Percentiles rank a stretch among this genome's conserved stretches.
These are phyloP conservation scores for Hylyphantes graminicola DNA, from an alignment of 1,140 invertebrate genomes.

Conservation along the genomic window DNA sequence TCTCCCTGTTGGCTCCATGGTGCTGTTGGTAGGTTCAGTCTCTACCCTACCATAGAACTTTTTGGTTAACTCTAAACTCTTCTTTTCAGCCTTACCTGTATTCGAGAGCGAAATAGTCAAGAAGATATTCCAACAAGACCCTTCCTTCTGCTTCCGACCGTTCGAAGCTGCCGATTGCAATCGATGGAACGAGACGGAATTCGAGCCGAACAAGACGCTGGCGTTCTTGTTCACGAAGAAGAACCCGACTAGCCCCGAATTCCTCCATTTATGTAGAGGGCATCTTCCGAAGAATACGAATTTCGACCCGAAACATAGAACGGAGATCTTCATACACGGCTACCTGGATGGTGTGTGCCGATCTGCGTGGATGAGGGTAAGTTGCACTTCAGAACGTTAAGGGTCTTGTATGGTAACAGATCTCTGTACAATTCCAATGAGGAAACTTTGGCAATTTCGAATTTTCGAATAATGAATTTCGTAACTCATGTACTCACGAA, in stretches of 20 bases:
- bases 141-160: constrained; percentile 40
- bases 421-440: too few species aligned
- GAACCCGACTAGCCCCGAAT: constrained; percentile 39
- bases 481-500: too few species aligned
- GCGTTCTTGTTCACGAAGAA: constrained; percentile 23
- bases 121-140: constrained; percentile 44
- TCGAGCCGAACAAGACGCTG: background rate
- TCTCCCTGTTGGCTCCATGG: too few species aligned
- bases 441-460: too few species aligned
- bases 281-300: constrained; percentile 10
- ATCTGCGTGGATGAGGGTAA: constrained; percentile 57
- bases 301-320: constrained; percentile 13
- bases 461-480: too few species aligned
- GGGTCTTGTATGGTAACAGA: too few species aligned
- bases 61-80: background rate
- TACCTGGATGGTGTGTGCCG: constrained; percentile 42
- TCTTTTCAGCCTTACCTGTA: constrained; percentile 13
- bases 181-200: background rate
- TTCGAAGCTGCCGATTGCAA: background rate
- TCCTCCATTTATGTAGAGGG: constrained; percentile 8
- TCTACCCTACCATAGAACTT: too few species aligned
- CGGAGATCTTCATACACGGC: constrained; percentile 48
- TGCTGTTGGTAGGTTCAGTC: too few species aligned
- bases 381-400: background rate
- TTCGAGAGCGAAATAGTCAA: constrained; percentile 34